Evolutionary conservation across 2,797 vertebrate genomes (phyloP), one percentile per base, ranked within the genome.

Genomic region (Rallus crepitans): DNA sequence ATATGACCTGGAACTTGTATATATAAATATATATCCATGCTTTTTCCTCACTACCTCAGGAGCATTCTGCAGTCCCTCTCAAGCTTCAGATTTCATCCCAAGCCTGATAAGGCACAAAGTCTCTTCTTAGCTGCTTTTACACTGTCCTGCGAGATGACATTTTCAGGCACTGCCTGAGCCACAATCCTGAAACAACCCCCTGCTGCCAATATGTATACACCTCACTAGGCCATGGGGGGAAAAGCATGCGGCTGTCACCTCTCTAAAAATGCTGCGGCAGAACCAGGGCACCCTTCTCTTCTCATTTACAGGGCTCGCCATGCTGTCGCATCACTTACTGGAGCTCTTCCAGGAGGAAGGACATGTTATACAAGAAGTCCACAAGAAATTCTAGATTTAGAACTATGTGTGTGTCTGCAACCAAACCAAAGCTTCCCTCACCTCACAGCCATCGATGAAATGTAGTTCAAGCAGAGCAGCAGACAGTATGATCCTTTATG

Each of bases 251-350:
- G 77, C 90, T 92, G 69, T 93, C 88, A 71, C 72, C 69, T 93
- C 76, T 82, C 69, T 56, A 75, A 88, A 91, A 93, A 88, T 86
- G 85, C 69, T 73, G 35, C 91, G 82, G 88, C 88, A 93, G 80
- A 94, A 95, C 76, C 39, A 92, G 80, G 76, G 20, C 80, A 83
- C 65, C 45, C 48, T 96, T 88, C 71, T 80, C 56, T 87, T 93
- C 53, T 75, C 79, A 60, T 88, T 93, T 86, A 83, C 76, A 57
- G 57, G n/a, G 39, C 48, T 68, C 72, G 28, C 45, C 9, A 0
- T 90, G 57, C 72, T 93, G 57, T 94, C 92, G 75, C 48, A 37
- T 90, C 64, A 21, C 31, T 91, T 82, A 50, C 40, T 93, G 77
- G 77, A 90, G 65, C 73, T 80, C 72, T 88, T 91, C 82, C 90